Evolutionary conservation across 2,113 vertebrate genomes (phyloP), one percentile per base, ranked within the genome.

Genomic region (Clupea harengus): DNA sequence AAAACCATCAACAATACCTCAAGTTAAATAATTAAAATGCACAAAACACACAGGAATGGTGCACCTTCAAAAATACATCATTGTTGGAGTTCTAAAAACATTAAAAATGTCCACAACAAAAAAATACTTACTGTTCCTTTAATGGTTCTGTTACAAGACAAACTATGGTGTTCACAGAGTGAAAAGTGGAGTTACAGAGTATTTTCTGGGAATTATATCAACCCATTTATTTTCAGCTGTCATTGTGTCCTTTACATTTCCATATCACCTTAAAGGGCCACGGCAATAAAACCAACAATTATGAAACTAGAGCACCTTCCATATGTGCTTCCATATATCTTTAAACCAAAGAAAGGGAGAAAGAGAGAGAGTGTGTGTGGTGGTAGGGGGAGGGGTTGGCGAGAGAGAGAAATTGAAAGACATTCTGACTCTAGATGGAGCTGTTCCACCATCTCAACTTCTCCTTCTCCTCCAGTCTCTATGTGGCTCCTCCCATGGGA

Each of bases 401-500:
- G 18, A 22, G 18, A 60, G 54, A 22, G 54, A 57, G 54, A 60
- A 20, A 22, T 3, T 15, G 72, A 32, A 32, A 78, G 28, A 39
- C 4, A 44, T 13, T 91, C 88, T 52, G 85, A 85, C 86, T 83
- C 72, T 78, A 78, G 72, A 32, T 32, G 72, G 72, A 39, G 72
- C 72, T 78, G 72, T 78, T 78, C 28, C 72, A 67, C 64, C 7
- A 67, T 67, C 64, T 67, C 64, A 78, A 13, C 72, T 28, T n/a
- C 64, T 67, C 64, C 22, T 25, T 9, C n/a, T 32, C 67, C 67
- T 39, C 32, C 32, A 15, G 72, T 11, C 25, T 39, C 9, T 2
- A 39, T 3, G 28, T 15, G 13, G 72, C 72, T 78, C 72, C 72
- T 78, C 72, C 72, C 72, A 3, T 2, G 72, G 72, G 72, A 78